Percentiles rank a stretch among this genome's conserved stretches.
These are phyloP conservation scores for Harpalus rubripes DNA, from an alignment of 2,888 invertebrate species.

Conservation along the genomic window DNA sequence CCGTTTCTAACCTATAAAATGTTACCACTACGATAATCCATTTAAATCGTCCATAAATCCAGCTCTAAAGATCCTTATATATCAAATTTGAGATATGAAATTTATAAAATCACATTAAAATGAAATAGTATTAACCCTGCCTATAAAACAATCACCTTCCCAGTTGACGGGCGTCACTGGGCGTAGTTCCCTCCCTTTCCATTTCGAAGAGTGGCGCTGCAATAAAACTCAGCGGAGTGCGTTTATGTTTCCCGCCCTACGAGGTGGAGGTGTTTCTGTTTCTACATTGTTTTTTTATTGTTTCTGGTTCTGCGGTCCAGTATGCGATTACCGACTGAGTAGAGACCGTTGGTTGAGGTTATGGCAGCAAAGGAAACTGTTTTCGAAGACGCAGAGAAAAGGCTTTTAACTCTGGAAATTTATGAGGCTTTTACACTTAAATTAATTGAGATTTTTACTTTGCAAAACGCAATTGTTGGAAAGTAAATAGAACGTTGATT, in stretches of 20 bases:
- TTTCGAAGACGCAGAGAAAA: conserved; percentile 5
- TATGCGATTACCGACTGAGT: conserved; percentile 52
- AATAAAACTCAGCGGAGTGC: conserved; percentile 63
- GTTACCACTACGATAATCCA: neutral
- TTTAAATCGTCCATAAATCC: neutral
- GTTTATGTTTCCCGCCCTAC: conserved; percentile 60
- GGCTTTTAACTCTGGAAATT: conserved; percentile 6
- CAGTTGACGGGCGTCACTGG: conserved; percentile 25
- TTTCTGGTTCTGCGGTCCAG: conserved; percentile 51
- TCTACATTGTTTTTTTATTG: conserved; percentile 65
- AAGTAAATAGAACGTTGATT: conserved; percentile 6
- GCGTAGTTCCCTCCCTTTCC: conserved; percentile 41
- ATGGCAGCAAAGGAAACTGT: conserved; percentile 21
- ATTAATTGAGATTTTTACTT: conserved; percentile 12
- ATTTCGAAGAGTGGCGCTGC: conserved; percentile 51
- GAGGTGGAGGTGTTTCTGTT: conserved; percentile 62
- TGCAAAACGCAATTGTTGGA: conserved; percentile 5
- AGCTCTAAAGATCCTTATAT: neutral
- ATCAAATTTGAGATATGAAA: neutral
- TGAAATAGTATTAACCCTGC: conserved; percentile 32
- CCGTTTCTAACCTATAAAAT: neutral
- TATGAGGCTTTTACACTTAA: conserved; percentile 10
- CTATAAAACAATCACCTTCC: conserved; percentile 7
- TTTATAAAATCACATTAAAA: conserved; percentile 21
- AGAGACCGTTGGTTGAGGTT: conserved; percentile 35